A percentile compares a stretch with the other conserved stretches of the same genome.
Conservation (phyloP, 2,888 invertebrate genomes). For the Eupithecia vulgata region DNA sequence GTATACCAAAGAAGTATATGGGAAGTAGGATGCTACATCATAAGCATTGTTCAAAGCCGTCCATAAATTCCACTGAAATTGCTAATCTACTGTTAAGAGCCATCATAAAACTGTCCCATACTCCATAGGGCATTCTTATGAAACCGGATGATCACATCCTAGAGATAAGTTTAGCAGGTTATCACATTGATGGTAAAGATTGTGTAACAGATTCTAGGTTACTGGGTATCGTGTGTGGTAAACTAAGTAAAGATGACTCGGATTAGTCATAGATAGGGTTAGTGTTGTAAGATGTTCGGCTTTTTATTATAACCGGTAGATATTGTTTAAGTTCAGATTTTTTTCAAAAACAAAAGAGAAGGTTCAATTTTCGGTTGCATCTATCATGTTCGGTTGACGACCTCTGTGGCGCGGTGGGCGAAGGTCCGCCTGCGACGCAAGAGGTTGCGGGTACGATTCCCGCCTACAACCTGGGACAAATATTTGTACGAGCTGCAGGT, state of each 20-base stretch:
- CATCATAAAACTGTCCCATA: constrained; percentile 18
- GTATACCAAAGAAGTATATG: no score
- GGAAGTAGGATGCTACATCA: no score
- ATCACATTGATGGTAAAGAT: constrained; percentile 32
- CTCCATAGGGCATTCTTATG: constrained; percentile 32
- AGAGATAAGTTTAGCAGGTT: constrained; percentile 48
- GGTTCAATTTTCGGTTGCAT: no score
- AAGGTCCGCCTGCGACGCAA: no score
- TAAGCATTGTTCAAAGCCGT: not conserved
- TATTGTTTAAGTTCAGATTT: no score
- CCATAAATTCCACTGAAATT: constrained; percentile 6
- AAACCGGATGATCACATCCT: constrained; percentile 49
- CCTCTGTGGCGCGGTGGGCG: no score
- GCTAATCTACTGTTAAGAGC: constrained; percentile 7
- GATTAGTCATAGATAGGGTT: constrained; percentile 4
- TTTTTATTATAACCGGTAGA: not conserved
- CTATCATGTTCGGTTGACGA: no score
- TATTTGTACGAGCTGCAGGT: no score
- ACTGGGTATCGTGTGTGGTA: constrained; percentile 43
- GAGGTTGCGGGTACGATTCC: no score
- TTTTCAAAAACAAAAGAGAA: no score
- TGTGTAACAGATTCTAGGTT: constrained; percentile 13
- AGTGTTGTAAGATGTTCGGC: not conserved
- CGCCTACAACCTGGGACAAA: no score
- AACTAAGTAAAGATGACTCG: constrained; percentile 47